phyloP scores from a whole-genome alignment of 2,888 invertebrate genomes.

The Luffia ferchaultella region DNA sequence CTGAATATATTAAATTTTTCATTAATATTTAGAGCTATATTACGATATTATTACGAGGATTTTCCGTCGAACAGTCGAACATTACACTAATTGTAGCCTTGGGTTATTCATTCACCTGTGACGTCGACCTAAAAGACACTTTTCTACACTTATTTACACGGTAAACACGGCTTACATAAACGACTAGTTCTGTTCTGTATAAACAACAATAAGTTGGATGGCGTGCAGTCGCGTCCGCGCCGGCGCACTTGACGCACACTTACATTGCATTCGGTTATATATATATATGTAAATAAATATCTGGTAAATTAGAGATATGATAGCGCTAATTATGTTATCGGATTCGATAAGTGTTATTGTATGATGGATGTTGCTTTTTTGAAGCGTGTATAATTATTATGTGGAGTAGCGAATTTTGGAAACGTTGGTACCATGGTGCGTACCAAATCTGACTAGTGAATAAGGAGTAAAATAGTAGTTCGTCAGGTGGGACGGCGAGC shows the following conservation, averaged over 20 bases:
- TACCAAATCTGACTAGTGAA: constrained; percentile 15
- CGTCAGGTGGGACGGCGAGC: constrained; percentile 8
- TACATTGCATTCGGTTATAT: neutral
- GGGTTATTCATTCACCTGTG: constrained; percentile 47
- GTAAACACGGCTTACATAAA: constrained; percentile 23
- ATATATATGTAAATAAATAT: too few species aligned
- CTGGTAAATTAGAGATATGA: too few species aligned
- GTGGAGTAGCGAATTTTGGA: constrained; percentile 57
- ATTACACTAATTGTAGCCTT: constrained; percentile 48
- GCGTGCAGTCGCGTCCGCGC: constrained; percentile 37
- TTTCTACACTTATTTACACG: constrained; percentile 53
- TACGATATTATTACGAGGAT: neutral
- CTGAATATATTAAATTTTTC: neutral
- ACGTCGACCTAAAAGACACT: constrained; percentile 49
- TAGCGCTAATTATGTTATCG: constrained; percentile 34
- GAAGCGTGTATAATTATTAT: constrained; percentile 38
- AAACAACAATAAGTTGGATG: constrained; percentile 17
- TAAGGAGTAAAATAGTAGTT: too few species aligned
- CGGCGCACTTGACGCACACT: constrained; percentile 20
- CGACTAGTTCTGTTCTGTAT: neutral
- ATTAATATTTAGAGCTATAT: neutral
- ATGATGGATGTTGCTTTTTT: constrained; percentile 35
- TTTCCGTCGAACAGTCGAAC: constrained; percentile 20
- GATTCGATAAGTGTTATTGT: constrained; percentile 36
- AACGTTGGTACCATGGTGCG: constrained; percentile 57